A percentile compares a stretch with the other conserved stretches of the same genome.
Evolutionary conservation across 1,140 invertebrate species (phyloP).

Genomic region (Berghia stephanieae): DNA sequence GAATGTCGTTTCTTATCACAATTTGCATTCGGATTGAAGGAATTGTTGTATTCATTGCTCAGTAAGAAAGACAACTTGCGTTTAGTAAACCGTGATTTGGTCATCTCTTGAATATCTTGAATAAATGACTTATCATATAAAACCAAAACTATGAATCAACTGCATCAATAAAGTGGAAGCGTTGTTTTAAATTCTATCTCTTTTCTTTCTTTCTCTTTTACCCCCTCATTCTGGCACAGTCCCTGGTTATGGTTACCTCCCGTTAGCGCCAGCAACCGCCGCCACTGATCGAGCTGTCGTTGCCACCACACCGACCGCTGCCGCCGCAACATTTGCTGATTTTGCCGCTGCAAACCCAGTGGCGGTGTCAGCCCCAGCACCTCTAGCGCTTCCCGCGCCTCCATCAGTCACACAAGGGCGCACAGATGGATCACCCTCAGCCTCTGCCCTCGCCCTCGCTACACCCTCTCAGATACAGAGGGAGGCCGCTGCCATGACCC

Average conservation of each 20-base stretch:
- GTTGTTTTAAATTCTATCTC: neutral
- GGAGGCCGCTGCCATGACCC: neutral
- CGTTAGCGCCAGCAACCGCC: slow-evolving; percentile 20
- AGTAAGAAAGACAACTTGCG: too few relatives aligned
- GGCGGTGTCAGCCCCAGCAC: slow-evolving; percentile 14
- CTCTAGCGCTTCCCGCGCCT: slow-evolving; percentile 27
- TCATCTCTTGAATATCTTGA: too few relatives aligned
- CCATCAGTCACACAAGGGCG: slow-evolving; percentile 11
- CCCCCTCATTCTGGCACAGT: slow-evolving; percentile 17
- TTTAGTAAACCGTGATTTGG: too few relatives aligned
- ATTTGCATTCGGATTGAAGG: too few relatives aligned
- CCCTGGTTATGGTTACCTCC: slow-evolving; percentile 33
- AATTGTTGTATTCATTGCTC: too few relatives aligned
- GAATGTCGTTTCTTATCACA: too few relatives aligned
- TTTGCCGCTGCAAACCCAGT: slow-evolving; percentile 25
- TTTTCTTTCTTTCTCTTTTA: slow-evolving; percentile 17
- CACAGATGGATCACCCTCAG: slow-evolving; percentile 19
- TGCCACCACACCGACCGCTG: too few relatives aligned
- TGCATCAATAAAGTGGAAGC: too few relatives aligned
- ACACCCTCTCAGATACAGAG: slow-evolving; percentile 25
- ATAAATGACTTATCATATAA: too few relatives aligned
- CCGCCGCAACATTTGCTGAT: slow-evolving; percentile 20
- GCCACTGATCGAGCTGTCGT: slow-evolving; percentile 14
- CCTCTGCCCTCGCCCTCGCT: slow-evolving; percentile 16
- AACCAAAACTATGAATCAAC: too few relatives aligned